Percentiles rank a stretch among this genome's conserved stretches.
These are phyloP conservation scores for Pocillopora grandis DNA, from an alignment of 92 coral and sea anemone species.

Conservation along the genomic window DNA sequence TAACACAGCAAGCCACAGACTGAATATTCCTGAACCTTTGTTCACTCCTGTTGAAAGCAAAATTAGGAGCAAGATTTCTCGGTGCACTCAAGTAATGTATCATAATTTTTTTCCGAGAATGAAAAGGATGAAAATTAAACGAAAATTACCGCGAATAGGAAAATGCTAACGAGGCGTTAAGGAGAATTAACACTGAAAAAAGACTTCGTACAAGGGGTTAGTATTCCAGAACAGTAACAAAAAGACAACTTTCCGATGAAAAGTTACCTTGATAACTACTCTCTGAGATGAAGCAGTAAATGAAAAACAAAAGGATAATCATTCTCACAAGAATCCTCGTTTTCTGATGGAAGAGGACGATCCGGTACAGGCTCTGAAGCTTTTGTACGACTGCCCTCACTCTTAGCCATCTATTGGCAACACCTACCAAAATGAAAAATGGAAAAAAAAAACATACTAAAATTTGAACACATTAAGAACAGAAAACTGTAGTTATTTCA, in stretches of 20 bases:
- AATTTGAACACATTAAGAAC: not conserved
- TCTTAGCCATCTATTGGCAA: not conserved
- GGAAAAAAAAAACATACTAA: not conserved
- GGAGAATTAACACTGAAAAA: too few relatives aligned
- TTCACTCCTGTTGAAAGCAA: slow-evolving; percentile 39
- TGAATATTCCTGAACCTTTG: slow-evolving; percentile 42
- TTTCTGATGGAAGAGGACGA: not conserved
- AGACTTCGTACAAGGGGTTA: too few relatives aligned
- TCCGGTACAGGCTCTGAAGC: slow-evolving; percentile 3
- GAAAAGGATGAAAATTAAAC: not conserved
- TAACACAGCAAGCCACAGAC: slow-evolving; percentile 60
- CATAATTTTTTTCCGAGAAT: not conserved
- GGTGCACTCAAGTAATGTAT: not conserved
- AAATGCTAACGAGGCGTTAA: too few relatives aligned
- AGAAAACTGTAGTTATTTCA: too few relatives aligned
- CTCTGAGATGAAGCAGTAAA: slow-evolving; percentile 19
- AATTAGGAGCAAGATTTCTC: not conserved
- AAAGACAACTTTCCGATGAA: too few relatives aligned
- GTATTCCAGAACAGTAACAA: too few relatives aligned
- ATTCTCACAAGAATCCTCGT: slow-evolving; percentile 9
- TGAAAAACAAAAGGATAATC: slow-evolving; percentile 23
- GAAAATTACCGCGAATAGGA: too few relatives aligned
- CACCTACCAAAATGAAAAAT: not conserved
- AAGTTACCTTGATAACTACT: slow-evolving; percentile 18
- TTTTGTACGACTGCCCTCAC: not conserved